These are phyloP conservation scores for Triplophysa yarkandensis DNA, from an alignment of 2,797 vertebrate species.

Conservation along the genomic window DNA sequence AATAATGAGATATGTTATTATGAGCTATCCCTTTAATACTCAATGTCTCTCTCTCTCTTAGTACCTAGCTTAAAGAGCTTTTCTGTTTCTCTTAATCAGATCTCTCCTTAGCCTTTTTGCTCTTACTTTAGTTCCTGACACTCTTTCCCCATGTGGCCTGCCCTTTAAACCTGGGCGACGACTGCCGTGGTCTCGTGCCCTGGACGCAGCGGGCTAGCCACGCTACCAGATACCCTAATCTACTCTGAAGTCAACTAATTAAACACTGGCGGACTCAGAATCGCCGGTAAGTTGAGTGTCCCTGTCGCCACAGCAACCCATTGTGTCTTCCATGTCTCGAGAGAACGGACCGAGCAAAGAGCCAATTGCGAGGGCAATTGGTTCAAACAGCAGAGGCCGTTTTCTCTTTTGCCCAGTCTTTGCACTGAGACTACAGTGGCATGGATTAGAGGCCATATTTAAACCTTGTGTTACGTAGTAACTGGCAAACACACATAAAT, in stretches of 20 bases:
- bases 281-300: conserved; percentile 51
- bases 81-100: conserved; percentile 17
- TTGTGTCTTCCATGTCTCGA: conserved; percentile 30
- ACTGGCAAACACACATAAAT: conserved; percentile 23
- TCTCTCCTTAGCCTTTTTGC: conserved; percentile 51
- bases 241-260: conserved; percentile 68
- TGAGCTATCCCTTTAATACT: too few species aligned
- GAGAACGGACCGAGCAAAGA: conserved; percentile 38
- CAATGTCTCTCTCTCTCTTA: too few species aligned
- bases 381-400: conserved; percentile 50
- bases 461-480: conserved; percentile 14
- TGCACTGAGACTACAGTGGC: conserved; percentile 23
- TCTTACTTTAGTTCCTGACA: conserved; percentile 60
- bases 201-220: conserved; percentile 49
- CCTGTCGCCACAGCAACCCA: conserved; percentile 55
- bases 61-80: too few species aligned
- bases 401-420: conserved; percentile 20
- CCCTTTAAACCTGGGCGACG: conserved; percentile 56
- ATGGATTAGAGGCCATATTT: conserved; percentile 23
- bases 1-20: too few species aligned
- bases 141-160: conserved; percentile 50
- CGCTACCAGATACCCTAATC: conserved; percentile 53
- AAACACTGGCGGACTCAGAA: conserved; percentile 57
- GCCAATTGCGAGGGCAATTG: conserved; percentile 53
- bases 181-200: conserved; percentile 46